Base-by-base conservation (phyloP, 2,888 invertebrate genomes). In the Oscheius sp. region DNA sequence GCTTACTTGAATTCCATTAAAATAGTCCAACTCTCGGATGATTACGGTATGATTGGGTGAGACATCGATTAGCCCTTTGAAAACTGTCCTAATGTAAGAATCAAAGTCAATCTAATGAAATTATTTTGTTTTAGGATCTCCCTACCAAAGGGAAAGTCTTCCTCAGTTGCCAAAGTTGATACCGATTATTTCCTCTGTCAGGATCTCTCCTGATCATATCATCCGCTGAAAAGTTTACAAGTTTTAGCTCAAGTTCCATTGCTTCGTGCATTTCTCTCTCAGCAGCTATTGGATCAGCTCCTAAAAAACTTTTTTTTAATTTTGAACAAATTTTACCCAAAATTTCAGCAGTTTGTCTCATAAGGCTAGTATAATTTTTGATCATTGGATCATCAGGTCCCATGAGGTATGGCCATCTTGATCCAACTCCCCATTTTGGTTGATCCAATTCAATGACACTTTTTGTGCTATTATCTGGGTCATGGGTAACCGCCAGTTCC, bases 351-450 rank as follows among this genome's bases (percentile, higher is more conserved):
- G 82, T 84, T 66, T 75, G 53, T 17, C 73, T 75, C 80, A 84
- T 84, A 17, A 84, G 72, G 10, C 78, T 74, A 23, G 83, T 84
- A 69, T 84, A 84, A 71, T 84, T 84, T 46, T 76, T 61, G 33
- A 84, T 72, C 81, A 81, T 82, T 12, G 82, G 78, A 70, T 84
- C 82, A 25, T 84, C 76, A 42, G 74, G 65, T 5, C 82, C 84
- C 52, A 69, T 73, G 17, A 84, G 61, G 55, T 84, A 84, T 1
- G 82, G 82, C 71, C 81, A 84, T 31, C 84, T 70, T 17, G 78
- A 77, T 10, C 82, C 82, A 17, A 82, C 76, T 39, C 84, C 84
- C 78, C 81, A 83, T 58, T 84, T 84, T 8, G 84, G 84, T 64
- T 84, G 84, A 68, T 84, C 84, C 61, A 82, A 45, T 64, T 81